Percentiles rank a stretch among this genome's conserved stretches.
Evolutionary conservation across 2,797 vertebrate genomes (phyloP).

Genomic region (Neosilurus hyrtlii): DNA sequence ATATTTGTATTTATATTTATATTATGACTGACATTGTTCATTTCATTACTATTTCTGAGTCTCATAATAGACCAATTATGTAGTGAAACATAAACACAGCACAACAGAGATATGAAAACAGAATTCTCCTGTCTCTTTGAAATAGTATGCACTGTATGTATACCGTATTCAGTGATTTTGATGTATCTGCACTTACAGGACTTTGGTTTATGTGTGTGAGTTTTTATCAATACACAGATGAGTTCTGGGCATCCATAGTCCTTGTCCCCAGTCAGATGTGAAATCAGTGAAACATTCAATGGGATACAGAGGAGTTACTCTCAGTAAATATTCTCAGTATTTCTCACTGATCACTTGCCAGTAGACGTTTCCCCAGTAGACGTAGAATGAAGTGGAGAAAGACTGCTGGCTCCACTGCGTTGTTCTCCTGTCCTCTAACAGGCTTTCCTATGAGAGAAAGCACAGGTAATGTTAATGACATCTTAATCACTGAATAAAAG

Average conservation of each 20-base stretch:
- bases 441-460: constrained; percentile 64
- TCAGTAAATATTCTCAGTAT: neutral
- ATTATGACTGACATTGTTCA: neutral
- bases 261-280: neutral
- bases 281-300: neutral
- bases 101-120: neutral
- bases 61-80: neutral
- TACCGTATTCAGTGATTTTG: constrained; percentile 15
- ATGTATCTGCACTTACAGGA: constrained; percentile 12
- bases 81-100: neutral
- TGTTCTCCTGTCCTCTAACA: constrained; percentile 53
- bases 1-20: neutral
- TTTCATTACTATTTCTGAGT: neutral
- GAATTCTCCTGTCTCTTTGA: too few species aligned
- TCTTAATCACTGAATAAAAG: constrained; percentile 5
- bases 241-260: constrained; percentile 1
- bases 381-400: constrained; percentile 48
- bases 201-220: constrained; percentile 11
- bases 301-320: neutral
- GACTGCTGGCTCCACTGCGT: constrained; percentile 60
- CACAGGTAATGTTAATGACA: neutral
- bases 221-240: constrained; percentile 19
- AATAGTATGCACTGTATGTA: neutral
- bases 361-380: constrained; percentile 61
- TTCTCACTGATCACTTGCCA: constrained; percentile 51